Evolutionary conservation across 2,113 vertebrate species (phyloP).

Genomic region (Hemiscyllium ocellatum): DNA sequence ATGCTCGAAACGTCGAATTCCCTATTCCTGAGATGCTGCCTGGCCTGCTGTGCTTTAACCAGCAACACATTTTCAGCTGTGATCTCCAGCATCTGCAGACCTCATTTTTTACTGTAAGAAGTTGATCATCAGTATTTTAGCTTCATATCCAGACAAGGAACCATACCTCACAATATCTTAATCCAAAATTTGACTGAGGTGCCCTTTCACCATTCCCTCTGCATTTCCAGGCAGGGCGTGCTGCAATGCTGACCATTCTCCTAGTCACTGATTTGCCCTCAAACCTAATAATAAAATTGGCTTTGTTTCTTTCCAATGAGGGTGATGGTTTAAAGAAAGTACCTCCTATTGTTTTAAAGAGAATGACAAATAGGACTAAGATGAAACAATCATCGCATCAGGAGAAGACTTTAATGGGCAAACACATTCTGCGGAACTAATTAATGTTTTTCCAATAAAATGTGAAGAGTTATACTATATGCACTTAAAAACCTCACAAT

Average conservation of each 20-base stretch:
- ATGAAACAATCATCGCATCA: neutral
- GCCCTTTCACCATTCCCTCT: neutral
- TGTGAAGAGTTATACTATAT: neutral
- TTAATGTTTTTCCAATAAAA: neutral
- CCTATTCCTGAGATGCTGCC: no score
- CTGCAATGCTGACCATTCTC: neutral
- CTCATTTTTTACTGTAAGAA: no score
- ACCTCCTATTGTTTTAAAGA: neutral
- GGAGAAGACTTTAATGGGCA: neutral
- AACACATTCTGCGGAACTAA: neutral
- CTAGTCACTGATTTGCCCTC: neutral
- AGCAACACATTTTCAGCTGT: no score
- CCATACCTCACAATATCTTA: neutral
- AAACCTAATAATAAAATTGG: neutral
- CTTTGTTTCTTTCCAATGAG: neutral
- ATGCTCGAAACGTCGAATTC: no score
- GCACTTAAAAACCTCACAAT: neutral
- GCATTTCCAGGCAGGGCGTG: neutral
- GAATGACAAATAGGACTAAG: neutral
- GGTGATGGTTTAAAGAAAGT: neutral
- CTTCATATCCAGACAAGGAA: neutral
- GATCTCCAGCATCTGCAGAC: no score
- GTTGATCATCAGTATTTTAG: neutral
- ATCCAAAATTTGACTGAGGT: neutral
- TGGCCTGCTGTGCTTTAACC: no score